These are phyloP conservation scores for Eriocheir sinensis DNA, from an alignment of 1,140 invertebrate genomes.

Conservation along the genomic window DNA sequence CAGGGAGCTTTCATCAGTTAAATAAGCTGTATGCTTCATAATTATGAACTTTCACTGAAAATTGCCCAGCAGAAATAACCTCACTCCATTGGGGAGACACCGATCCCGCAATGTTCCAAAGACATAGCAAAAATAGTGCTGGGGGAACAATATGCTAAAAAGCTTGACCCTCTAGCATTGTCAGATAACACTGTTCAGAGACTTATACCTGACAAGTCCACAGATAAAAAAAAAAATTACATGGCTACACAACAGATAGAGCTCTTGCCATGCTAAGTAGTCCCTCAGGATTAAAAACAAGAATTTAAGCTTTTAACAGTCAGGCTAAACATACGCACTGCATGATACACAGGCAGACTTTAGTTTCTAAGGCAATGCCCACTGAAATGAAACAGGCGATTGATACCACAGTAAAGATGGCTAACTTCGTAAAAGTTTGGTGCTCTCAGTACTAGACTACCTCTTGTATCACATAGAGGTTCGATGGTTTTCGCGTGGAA, in stretches of 20 bases:
- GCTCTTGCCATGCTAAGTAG: slow-evolving; percentile 11
- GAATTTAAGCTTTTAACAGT: slow-evolving; percentile 28
- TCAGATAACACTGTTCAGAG: slow-evolving; percentile 3
- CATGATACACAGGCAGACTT: slow-evolving; percentile 53
- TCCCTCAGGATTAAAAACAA: slow-evolving; percentile 11
- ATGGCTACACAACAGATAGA: slow-evolving; percentile 28
- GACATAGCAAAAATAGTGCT: slow-evolving; percentile 18
- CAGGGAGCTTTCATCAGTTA: background rate
- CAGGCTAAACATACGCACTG: slow-evolving; percentile 40
- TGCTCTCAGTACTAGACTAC: background rate
- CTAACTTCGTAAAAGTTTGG: slow-evolving; percentile 3
- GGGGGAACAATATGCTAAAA: background rate
- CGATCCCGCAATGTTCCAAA: background rate
- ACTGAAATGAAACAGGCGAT: slow-evolving; percentile 24
- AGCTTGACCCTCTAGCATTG: background rate
- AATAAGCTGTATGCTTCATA: background rate
- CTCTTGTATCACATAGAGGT: slow-evolving; percentile 33
- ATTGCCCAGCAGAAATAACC: background rate
- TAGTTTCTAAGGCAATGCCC: slow-evolving; percentile 38
- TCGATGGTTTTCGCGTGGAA: slow-evolving; percentile 40
- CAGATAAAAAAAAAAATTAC: slow-evolving; percentile 19
- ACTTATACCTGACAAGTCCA: slow-evolving; percentile 34
- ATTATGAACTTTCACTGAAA: slow-evolving; percentile 5
- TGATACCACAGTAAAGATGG: slow-evolving; percentile 37
- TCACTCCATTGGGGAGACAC: slow-evolving; percentile 32